Base-by-base conservation (phyloP, 2,888 invertebrate genomes). In the Darwinula stevensoni region DNA sequence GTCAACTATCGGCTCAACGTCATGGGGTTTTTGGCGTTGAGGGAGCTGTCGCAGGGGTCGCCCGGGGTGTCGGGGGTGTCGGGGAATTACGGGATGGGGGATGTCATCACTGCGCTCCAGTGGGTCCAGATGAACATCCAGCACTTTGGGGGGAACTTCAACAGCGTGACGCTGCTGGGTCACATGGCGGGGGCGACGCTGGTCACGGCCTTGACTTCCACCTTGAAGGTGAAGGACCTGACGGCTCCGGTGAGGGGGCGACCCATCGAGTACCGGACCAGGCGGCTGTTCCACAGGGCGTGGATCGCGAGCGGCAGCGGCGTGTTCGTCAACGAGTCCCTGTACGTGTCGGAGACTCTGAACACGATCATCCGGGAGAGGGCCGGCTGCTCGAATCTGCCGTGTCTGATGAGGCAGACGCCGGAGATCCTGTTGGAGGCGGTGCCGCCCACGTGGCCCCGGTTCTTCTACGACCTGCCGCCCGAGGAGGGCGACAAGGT, bases 151-250 rank as follows among this genome's bases (percentile, higher is more conserved):
- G 80, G 80, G 0, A 68, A 78, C 47, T 62, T 65, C 2, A 54
- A 59, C 2, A 60, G 70, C 3, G 72, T 84, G 1, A 80, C 76
- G 0, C 46, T 84, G 22, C 59, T 80, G 42, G 84, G 78, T 1
- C 76, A 82, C 45, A 61, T 73, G 14, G 74, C 78, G 1, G 80
- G 80, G 2, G 80, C 71, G 1, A 78, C 78, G 0, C 50, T 80
- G n/a, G 70, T 74, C 0, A 68, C 75, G 1, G 72, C 74, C 0
- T 51, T 82, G 27, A 61, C 66, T 44, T 51, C 67, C 38, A 47
- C 56, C 9, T 53, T 48, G n/a, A n/a, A n/a, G n/a, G n/a, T n/a
- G n/a, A n/a, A n/a, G n/a, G n/a, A n/a, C n/a, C n/a, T n/a, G n/a
- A n/a, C n/a, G n/a, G n/a, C n/a, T n/a, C n/a, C n/a, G n/a, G n/a